These are phyloP conservation scores for Acleris laterana DNA, from an alignment of 2,888 invertebrate genomes.

Conservation along the genomic window DNA sequence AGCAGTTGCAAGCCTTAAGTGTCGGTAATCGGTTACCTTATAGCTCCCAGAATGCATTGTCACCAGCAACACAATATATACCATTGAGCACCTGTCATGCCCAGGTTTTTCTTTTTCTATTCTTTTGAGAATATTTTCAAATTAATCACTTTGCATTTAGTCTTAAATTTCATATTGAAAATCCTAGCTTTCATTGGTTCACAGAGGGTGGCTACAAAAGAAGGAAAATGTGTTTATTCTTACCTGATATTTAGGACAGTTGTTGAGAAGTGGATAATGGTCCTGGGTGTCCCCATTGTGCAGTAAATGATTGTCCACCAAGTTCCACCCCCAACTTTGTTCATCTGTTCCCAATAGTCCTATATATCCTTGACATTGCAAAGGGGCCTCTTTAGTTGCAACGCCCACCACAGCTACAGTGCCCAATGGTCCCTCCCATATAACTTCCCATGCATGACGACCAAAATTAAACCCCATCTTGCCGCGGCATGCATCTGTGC, in stretches of 20 bases:
- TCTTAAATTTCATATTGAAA: not conserved
- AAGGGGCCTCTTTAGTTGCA: constrained; percentile 95
- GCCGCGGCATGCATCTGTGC: constrained; percentile 96
- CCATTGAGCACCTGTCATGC: too few relatives aligned
- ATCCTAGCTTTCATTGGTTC: not conserved
- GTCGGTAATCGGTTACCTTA: too few relatives aligned
- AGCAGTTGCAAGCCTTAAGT: too few relatives aligned
- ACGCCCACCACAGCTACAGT: constrained; percentile 99
- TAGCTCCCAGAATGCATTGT: too few relatives aligned
- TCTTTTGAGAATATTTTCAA: too few relatives aligned
- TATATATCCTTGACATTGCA: constrained; percentile 98
- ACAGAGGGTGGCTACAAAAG: constrained; percentile 1
- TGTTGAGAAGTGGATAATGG: constrained; percentile 96
- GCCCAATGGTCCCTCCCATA: constrained; percentile 99
- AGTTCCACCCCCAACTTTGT: constrained; percentile 99
- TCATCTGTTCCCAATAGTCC: constrained; percentile 97
- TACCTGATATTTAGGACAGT: constrained; percentile 99
- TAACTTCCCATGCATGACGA: constrained; percentile 98
- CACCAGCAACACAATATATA: too few relatives aligned
- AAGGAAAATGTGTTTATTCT: constrained; percentile 37
- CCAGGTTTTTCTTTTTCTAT: too few relatives aligned
- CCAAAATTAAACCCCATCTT: constrained; percentile 96
- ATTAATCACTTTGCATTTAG: too few relatives aligned
- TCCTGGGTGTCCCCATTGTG: constrained; percentile 98
- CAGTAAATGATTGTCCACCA: constrained; percentile 97